These are phyloP conservation scores for Cyclina sinensis DNA, from an alignment of 1,140 invertebrate genomes.

Conservation along the genomic window DNA sequence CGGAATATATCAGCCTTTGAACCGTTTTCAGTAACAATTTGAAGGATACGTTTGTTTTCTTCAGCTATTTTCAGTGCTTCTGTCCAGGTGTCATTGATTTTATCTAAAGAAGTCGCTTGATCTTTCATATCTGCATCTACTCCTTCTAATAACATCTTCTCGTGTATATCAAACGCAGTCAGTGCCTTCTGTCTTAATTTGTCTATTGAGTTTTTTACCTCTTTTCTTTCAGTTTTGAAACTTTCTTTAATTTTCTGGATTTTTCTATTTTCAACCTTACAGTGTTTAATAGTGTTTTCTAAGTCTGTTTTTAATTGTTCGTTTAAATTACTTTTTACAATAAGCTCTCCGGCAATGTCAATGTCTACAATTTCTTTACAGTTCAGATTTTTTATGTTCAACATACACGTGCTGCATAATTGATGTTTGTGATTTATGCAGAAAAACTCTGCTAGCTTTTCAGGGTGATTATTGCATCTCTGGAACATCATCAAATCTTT, in stretches of 20 bases:
- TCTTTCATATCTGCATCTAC: not conserved
- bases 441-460: not conserved
- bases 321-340: not conserved
- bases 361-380: not conserved
- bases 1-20: conserved; percentile 4
- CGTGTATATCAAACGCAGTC: not conserved
- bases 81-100: not conserved
- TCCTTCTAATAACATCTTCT: not conserved
- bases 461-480: not conserved
- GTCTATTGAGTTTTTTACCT: not conserved
- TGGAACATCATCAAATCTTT: not conserved
- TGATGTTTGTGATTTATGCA: not conserved
- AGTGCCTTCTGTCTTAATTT: not conserved
- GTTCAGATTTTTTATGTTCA: not conserved
- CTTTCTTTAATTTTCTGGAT: not conserved
- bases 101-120: not conserved
- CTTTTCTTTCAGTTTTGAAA: not conserved
- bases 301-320: not conserved
- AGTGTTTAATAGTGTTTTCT: not conserved
- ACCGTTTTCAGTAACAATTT: not conserved
- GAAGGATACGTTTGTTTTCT: not conserved
- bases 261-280: not conserved
- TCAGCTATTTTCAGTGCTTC: not conserved
- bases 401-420: not conserved
- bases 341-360: not conserved